Evolutionary conservation across 2,888 invertebrate genomes (phyloP), one percentile per base, ranked within the genome.

Genomic region (Tenthredo mesomela): DNA sequence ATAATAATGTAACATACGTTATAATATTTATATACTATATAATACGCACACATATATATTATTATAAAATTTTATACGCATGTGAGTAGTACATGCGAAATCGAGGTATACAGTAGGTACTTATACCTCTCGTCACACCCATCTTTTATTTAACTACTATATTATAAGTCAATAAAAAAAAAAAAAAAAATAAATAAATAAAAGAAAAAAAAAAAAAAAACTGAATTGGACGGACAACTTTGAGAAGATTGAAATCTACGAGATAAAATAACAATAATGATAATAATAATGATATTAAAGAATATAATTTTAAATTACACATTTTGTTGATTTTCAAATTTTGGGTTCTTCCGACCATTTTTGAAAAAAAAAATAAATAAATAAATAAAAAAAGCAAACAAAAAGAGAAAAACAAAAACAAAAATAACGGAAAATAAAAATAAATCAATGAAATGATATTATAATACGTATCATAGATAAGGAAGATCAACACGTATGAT

Each of bases 121-220:
- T 6, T 54, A 10, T 54, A n/a, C 54, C 58, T 58, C 12, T 47
- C 47, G 47, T 47, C 15, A 12, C 47, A 47, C 47, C 47, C 15
- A 47, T 15, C 47, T 47, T 47, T 47, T 47, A 47, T 47, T 0
- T 4, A 47, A 47, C 40, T 2, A 43, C 10, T 47, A 54, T 47
- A 54, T n/a, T 10, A n/a, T n/a, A 54, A 54, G 54, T n/a, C 54
- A 82, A 77, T 37, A 50, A 84, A 67, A 85, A 84, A 65, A n/a
- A 75, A 86, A 85, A 77, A 83, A n/a, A 40, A 80, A 84, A 54
- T n/a, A n/a, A n/a, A n/a, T n/a, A 78, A 84, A 37, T 54, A 43
- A 58, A 47, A 40, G 18, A 15, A 70, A 70, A 75, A 78, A 84
- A 7, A 70, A 54, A 54, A 78, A 84, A 83, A 61, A 73, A 61